Evolutionary conservation across 2,797 vertebrate genomes (phyloP).

Genomic region (Danio kyathit): DNA sequence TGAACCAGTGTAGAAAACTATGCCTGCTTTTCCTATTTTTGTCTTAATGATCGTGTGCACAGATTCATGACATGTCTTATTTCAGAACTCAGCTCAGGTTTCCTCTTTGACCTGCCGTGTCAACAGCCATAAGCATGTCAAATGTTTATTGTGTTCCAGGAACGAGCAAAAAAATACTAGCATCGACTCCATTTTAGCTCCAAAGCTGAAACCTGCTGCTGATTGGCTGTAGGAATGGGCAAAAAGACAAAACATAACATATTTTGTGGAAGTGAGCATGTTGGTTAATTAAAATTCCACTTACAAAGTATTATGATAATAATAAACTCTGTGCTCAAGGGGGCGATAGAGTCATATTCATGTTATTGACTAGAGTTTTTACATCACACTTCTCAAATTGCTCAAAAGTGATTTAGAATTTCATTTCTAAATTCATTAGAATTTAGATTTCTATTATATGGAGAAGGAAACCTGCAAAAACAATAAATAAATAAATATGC

Average conservation of each 20-base stretch:
- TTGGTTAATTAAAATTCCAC: too few relatives aligned
- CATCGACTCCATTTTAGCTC: background rate
- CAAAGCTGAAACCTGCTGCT: slow-evolving; percentile 2
- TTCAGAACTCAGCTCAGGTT: slow-evolving; percentile 28
- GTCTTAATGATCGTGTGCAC: slow-evolving; percentile 11
- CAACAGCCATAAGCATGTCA: slow-evolving; percentile 9
- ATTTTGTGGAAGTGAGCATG: background rate
- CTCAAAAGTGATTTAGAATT: too few relatives aligned
- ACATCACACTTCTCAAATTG: background rate
- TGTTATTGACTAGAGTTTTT: background rate
- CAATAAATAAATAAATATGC: too few relatives aligned
- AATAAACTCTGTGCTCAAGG: background rate
- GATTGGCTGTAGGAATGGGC: background rate
- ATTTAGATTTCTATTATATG: too few relatives aligned
- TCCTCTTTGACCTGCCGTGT: slow-evolving; percentile 15
- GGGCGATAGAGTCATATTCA: background rate
- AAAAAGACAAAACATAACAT: background rate
- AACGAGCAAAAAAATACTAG: background rate
- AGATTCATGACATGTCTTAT: slow-evolving; percentile 31
- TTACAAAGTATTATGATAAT: background rate
- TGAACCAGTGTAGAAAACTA: background rate
- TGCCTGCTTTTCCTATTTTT: slow-evolving; percentile 1
- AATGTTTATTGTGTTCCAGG: background rate
- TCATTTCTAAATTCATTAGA: too few relatives aligned
- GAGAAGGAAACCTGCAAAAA: too few relatives aligned